Evolutionary conservation across 2,797 vertebrate species (phyloP).

Genomic region (Artibeus jamaicensis): DNA sequence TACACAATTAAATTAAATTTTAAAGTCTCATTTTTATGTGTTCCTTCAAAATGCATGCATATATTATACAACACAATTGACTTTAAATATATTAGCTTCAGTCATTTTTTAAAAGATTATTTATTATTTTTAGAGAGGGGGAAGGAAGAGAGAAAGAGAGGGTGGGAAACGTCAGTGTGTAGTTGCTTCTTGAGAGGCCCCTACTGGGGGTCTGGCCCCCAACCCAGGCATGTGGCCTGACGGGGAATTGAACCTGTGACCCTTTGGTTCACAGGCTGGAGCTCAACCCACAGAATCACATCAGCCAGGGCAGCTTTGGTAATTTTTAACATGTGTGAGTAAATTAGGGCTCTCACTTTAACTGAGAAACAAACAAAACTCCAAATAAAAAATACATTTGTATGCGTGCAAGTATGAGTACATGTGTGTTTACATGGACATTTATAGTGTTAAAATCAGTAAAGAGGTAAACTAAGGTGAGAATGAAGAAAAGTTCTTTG

Average conservation of each 20-base stretch:
- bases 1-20: not conserved
- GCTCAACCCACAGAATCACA: no score
- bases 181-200: no score
- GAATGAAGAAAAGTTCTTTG: not conserved
- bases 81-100: not conserved
- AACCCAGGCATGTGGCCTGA: no score
- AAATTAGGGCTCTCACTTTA: not conserved
- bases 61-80: not conserved
- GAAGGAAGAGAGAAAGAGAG: no score
- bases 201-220: no score
- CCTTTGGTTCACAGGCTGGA: no score
- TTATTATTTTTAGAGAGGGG: no score
- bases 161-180: no score
- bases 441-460: not conserved
- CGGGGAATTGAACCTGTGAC: no score
- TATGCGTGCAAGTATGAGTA: not conserved
- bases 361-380: not conserved
- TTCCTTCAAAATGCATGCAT: not conserved
- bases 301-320: not conserved
- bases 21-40: not conserved
- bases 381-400: not conserved
- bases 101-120: not conserved
- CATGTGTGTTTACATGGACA: not conserved
- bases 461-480: not conserved
- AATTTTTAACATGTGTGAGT: not conserved